These are phyloP conservation scores for Apotomis betuletana DNA, from an alignment of 2,888 invertebrate species.

Conservation along the genomic window DNA sequence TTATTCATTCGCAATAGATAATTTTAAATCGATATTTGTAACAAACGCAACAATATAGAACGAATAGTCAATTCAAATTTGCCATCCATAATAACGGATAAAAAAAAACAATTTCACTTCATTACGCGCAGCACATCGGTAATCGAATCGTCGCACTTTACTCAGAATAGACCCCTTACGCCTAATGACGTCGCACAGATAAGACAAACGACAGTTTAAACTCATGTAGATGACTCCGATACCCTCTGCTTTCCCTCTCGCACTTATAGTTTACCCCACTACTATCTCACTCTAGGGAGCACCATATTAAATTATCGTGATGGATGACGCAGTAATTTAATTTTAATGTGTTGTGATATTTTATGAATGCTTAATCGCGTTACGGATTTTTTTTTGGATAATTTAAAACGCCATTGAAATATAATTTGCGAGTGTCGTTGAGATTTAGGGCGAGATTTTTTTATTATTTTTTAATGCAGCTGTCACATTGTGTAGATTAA, in stretches of 20 bases:
- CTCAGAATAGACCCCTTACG: slow-evolving; percentile 20
- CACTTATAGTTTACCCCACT: slow-evolving; percentile 23
- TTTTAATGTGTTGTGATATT: slow-evolving; percentile 44
- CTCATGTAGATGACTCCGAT: slow-evolving; percentile 35
- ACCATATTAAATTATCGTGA: slow-evolving; percentile 44
- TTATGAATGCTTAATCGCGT: slow-evolving; percentile 41
- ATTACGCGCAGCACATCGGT: neutral
- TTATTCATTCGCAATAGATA: too few relatives aligned
- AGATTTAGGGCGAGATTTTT: slow-evolving; percentile 32
- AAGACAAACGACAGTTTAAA: slow-evolving; percentile 41
- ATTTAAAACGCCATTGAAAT: slow-evolving; percentile 37
- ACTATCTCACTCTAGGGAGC: slow-evolving; percentile 24
- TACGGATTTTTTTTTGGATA: slow-evolving; percentile 33
- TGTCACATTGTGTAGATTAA: slow-evolving; percentile 22
- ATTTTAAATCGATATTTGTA: too few relatives aligned
- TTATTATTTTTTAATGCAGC: slow-evolving; percentile 32
- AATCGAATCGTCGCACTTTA: slow-evolving; percentile 20
- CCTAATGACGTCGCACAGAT: slow-evolving; percentile 38
- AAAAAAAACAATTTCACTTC: neutral
- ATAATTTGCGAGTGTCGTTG: slow-evolving; percentile 32
- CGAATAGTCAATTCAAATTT: too few relatives aligned
- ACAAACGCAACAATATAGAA: too few relatives aligned
- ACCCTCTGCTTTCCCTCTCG: slow-evolving; percentile 15
- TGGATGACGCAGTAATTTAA: slow-evolving; percentile 43
- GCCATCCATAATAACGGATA: neutral